Percentiles rank a stretch among this genome's conserved stretches.
phyloP scores from a whole-genome alignment of 2,113 vertebrate genomes.

The human (Homo sapiens) region GRCh38 chr6:53259501-53260000 shows the following conservation, averaged over 20 bases:
- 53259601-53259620: background rate
- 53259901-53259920: background rate
- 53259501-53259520: background rate
- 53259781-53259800: background rate
- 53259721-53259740: accelerated
- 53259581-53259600: background rate
- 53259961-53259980: background rate
- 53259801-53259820: background rate
- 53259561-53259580: background rate
- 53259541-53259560: background rate
- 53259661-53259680: background rate
- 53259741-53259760: background rate
- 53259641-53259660: accelerated
- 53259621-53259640: background rate
- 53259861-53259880: background rate
- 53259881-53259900: background rate
- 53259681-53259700: background rate
- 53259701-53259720: background rate
- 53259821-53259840: background rate
- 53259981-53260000: background rate
- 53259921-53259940: background rate
- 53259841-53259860: background rate
- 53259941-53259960: background rate
- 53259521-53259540: background rate
- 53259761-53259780: background rate